These are phyloP conservation scores for Araneus ventricosus DNA, from an alignment of 1,140 invertebrate species.

Conservation along the genomic window DNA sequence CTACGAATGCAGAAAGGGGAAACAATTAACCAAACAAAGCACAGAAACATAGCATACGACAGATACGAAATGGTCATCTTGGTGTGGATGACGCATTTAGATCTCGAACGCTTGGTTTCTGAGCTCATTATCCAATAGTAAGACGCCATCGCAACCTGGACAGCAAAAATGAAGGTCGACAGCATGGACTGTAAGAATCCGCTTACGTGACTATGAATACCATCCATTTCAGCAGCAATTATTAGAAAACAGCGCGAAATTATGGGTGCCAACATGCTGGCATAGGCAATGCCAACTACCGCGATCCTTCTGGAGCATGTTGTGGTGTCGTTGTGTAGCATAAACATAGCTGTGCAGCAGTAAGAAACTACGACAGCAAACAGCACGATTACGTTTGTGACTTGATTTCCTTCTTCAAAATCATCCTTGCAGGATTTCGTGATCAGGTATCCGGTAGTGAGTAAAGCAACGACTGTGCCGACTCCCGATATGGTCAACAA, in stretches of 20 bases:
- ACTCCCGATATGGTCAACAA: constrained; percentile 81
- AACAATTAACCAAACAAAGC: constrained; percentile 81
- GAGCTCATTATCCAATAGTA: constrained; percentile 60
- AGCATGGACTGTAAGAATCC: constrained; percentile 82
- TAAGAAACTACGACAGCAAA: constrained; percentile 81
- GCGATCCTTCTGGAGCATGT: constrained; percentile 81
- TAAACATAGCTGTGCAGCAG: constrained; percentile 82
- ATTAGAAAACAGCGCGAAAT: constrained; percentile 83
- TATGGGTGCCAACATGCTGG: constrained; percentile 83
- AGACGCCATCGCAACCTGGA: constrained; percentile 81
- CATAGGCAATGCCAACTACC: constrained; percentile 82
- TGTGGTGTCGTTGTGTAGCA: constrained; percentile 80
- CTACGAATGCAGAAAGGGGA: constrained; percentile 82
- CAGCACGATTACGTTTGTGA: constrained; percentile 82
- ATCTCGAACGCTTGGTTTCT: constrained; percentile 10
- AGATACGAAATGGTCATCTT: constrained; percentile 78
- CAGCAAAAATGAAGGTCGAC: constrained; percentile 83
- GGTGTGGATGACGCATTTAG: constrained; percentile 78
- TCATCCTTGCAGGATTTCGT: constrained; percentile 82
- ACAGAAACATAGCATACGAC: constrained; percentile 83
- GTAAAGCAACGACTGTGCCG: constrained; percentile 80
- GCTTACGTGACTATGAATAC: constrained; percentile 84
- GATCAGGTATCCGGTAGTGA: constrained; percentile 82
- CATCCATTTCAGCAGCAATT: constrained; percentile 82
- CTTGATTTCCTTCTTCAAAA: constrained; percentile 82